A percentile compares a stretch with the other conserved stretches of the same genome.
Evolutionary conservation across 2,113 vertebrate species (phyloP).

Genomic region (Probosciger aterrimus): DNA sequence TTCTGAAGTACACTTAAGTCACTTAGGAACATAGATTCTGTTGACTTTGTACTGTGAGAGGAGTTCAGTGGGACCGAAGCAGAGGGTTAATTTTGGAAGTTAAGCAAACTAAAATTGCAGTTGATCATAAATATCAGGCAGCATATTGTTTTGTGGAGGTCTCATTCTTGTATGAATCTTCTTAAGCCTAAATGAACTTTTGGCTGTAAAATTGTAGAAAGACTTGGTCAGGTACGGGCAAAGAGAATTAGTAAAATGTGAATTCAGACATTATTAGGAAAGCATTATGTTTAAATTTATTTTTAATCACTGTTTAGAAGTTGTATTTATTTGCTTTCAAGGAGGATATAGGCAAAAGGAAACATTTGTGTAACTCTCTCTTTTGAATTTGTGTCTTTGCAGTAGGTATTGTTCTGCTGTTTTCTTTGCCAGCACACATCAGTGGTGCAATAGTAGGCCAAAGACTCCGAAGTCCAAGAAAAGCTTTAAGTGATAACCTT

Average conservation of each 20-base stretch:
- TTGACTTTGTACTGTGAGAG: not conserved
- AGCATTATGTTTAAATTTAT: not conserved
- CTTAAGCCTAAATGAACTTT: not conserved
- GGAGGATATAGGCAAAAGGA: not conserved
- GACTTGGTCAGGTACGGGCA: not conserved
- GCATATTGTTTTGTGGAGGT: not conserved
- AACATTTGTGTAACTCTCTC: not conserved
- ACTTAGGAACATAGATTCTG: not conserved
- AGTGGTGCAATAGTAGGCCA: not conserved
- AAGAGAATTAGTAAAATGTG: not conserved
- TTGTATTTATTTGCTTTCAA: not conserved
- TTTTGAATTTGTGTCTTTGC: not conserved
- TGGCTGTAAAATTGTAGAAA: not conserved
- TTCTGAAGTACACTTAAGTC: not conserved
- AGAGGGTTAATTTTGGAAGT: not conserved
- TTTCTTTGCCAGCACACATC: not conserved
- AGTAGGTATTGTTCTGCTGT: not conserved
- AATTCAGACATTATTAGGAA: not conserved
- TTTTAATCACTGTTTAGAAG: not conserved
- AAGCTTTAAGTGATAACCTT: not conserved
- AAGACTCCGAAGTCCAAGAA: not conserved
- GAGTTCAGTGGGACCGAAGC: not conserved
- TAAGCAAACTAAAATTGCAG: not conserved
- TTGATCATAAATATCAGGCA: not conserved
- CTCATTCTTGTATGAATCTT: not conserved